Conservation (phyloP, 1,140 invertebrate genomes). For the Drosophila sturtevanti region DNA sequence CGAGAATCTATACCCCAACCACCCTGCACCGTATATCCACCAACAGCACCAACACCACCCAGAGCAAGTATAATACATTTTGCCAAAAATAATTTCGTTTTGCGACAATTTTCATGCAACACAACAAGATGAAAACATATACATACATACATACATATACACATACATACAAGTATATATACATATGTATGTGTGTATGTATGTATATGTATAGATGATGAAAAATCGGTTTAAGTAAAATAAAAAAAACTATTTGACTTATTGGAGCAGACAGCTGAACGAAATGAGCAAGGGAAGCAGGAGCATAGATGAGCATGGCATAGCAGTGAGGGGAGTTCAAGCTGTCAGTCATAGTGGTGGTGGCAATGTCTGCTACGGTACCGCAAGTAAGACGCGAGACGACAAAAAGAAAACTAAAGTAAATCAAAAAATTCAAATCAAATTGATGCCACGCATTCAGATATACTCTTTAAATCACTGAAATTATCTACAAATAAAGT, state of each 20-base stretch:
- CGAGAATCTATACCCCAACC: not conserved
- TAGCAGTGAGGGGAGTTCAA: slow-evolving; percentile 38
- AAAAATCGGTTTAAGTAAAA: slow-evolving; percentile 62
- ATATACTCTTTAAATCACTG: too few relatives aligned
- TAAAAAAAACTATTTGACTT: slow-evolving; percentile 76
- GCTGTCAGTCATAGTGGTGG: slow-evolving; percentile 45
- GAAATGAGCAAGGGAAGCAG: slow-evolving; percentile 6
- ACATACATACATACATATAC: slow-evolving; percentile 27
- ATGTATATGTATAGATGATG: slow-evolving; percentile 30
- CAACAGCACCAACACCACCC: slow-evolving; percentile 17
- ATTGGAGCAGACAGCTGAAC: slow-evolving; percentile 68
- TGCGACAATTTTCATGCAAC: slow-evolving; percentile 69
- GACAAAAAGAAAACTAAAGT: slow-evolving; percentile 4
- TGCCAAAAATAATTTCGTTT: slow-evolving; percentile 75
- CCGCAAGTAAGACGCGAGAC: slow-evolving; percentile 42
- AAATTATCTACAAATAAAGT: too few relatives aligned
- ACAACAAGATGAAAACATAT: slow-evolving; percentile 31
- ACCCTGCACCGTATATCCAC: not conserved
- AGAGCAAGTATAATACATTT: slow-evolving; percentile 53
- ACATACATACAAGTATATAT: slow-evolving; percentile 1
- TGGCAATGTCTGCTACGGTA: slow-evolving; percentile 11
- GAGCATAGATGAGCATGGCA: not conserved
- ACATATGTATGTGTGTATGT: not conserved
- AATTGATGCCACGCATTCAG: not conserved
- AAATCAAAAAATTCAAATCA: not conserved